Percentiles rank a stretch among this genome's conserved stretches.
Evolutionary conservation across 2,888 invertebrate genomes (phyloP).

Genomic region (Aspidiotus destructor): DNA sequence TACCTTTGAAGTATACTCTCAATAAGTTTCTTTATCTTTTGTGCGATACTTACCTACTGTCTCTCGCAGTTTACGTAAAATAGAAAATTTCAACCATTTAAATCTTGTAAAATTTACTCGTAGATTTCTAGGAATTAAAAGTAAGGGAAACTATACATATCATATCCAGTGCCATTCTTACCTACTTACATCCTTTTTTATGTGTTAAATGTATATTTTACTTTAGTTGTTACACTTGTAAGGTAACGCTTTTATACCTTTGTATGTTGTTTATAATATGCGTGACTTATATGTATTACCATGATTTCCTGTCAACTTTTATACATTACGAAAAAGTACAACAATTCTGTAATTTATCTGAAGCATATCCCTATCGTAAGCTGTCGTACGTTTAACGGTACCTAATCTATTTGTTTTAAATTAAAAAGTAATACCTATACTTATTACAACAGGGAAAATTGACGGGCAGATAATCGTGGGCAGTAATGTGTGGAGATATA

Average conservation of each 20-base stretch:
- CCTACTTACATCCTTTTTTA: background rate
- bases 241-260: slow-evolving; percentile 31
- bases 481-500: too few relatives aligned
- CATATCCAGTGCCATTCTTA: background rate
- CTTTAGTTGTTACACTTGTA: slow-evolving; percentile 10
- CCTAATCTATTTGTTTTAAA: too few relatives aligned
- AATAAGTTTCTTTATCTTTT: too few relatives aligned
- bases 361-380: too few relatives aligned
- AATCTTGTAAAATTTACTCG: background rate
- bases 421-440: too few relatives aligned
- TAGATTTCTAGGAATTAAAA: background rate
- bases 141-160: background rate
- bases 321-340: slow-evolving; percentile 20
- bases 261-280: slow-evolving; percentile 28
- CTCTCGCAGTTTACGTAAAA: too few relatives aligned
- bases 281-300: slow-evolving; percentile 20
- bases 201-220: background rate
- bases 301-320: slow-evolving; percentile 28
- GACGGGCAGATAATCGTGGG: too few relatives aligned
- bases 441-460: too few relatives aligned
- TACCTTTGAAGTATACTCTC: too few relatives aligned
- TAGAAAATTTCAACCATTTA: slow-evolving; percentile 6
- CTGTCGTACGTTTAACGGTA: too few relatives aligned
- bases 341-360: background rate
- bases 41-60: too few relatives aligned